Evolutionary conservation across 2,113 vertebrate genomes (phyloP).

Genomic region (Xiphophorus couchianus): DNA sequence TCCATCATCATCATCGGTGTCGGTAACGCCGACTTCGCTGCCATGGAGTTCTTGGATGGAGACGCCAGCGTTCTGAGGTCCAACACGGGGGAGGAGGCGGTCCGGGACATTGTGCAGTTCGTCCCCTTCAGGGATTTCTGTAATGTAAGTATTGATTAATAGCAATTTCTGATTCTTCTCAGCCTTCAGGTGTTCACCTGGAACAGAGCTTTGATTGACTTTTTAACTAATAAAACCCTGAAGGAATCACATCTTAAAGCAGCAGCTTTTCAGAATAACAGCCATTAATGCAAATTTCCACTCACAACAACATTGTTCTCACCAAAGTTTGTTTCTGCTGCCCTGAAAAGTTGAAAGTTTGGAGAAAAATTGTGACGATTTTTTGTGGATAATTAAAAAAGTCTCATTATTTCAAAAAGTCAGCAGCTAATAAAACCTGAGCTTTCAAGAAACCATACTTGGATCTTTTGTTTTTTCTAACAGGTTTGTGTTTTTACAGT

Average conservation of each 20-base stretch:
- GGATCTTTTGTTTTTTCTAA: neutral
- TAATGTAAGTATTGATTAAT: conserved; percentile 82
- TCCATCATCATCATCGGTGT: conserved; percentile 98
- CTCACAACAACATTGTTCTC: neutral
- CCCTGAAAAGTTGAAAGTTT: neutral
- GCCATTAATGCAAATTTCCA: neutral
- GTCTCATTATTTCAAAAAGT: neutral
- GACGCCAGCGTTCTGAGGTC: conserved; percentile 91
- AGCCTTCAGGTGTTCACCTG: neutral
- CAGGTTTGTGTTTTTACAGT: neutral
- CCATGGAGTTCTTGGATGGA: conserved; percentile 98
- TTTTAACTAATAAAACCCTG: neutral
- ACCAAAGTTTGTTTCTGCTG: neutral
- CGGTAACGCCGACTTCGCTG: conserved; percentile 94
- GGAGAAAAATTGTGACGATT: neutral
- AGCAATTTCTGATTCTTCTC: neutral
- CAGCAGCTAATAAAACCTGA: neutral
- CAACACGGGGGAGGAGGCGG: conserved; percentile 90
- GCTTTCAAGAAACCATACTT: neutral
- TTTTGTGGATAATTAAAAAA: neutral
- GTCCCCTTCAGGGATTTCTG: conserved; percentile 98
- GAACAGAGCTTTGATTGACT: neutral
- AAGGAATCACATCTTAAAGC: neutral
- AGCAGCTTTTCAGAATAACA: neutral
- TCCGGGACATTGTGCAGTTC: conserved; percentile 95